Percentiles rank a stretch among this genome's conserved stretches.
These are phyloP conservation scores for Cladopsammia gracilis DNA, from an alignment of 64 coral and sea anemone genomes.

Conservation along the genomic window DNA sequence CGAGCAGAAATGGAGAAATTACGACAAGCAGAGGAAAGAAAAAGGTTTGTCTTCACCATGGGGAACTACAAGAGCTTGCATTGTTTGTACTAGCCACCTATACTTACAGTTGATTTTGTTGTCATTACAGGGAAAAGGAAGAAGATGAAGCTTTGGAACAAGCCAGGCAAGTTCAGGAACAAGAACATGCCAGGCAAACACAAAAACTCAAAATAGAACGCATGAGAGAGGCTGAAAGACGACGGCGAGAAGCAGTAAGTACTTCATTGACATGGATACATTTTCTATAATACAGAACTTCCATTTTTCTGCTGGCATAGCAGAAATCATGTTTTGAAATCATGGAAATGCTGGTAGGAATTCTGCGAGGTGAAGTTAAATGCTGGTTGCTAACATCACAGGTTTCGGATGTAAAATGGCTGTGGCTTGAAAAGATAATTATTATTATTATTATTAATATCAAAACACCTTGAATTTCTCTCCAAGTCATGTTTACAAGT, in stretches of 20 bases:
- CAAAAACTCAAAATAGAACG: constrained; percentile 81
- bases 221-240: constrained; percentile 80
- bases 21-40: constrained; percentile 88
- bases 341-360: too few relatives aligned
- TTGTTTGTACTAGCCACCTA: not conserved
- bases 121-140: constrained; percentile 72
- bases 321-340: too few relatives aligned
- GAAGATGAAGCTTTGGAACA: constrained; percentile 89
- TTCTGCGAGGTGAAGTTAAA: too few relatives aligned
- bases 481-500: too few relatives aligned
- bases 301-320: too few relatives aligned
- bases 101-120: not conserved
- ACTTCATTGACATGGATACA: not conserved
- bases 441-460: too few relatives aligned
- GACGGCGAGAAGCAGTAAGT: constrained; percentile 89
- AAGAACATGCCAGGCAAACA: constrained; percentile 75
- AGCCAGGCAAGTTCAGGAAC: constrained; percentile 80
- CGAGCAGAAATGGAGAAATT: constrained; percentile 73
- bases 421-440: too few relatives aligned
- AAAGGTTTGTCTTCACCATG: constrained; percentile 51
- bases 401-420: too few relatives aligned
- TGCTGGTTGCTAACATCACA: too few relatives aligned
- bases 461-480: too few relatives aligned
- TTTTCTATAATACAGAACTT: not conserved
- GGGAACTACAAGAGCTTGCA: too few relatives aligned